Percentiles rank a stretch among this genome's conserved stretches.
These are phyloP conservation scores for Chelonoidis abingdonii DNA, from an alignment of 2,113 vertebrate species.

Conservation along the genomic window DNA sequence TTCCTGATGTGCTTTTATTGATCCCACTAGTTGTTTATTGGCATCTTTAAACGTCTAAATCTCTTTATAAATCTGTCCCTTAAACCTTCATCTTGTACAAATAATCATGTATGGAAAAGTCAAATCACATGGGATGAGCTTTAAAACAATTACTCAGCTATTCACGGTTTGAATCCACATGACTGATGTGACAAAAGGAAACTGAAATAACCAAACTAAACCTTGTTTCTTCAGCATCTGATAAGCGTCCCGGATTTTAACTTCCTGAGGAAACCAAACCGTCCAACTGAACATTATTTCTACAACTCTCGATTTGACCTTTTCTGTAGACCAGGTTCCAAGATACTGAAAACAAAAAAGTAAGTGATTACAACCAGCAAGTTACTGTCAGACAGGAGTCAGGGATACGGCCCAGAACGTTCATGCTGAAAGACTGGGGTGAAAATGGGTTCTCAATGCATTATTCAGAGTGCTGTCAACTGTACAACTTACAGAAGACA, in stretches of 20 bases:
- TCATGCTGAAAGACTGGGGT: neutral
- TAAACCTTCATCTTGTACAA: neutral
- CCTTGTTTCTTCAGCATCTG: conserved; percentile 95
- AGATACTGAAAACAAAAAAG: conserved; percentile 81
- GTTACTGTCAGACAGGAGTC: neutral
- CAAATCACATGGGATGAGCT: conserved; percentile 12
- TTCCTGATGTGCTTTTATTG: neutral
- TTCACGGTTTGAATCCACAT: neutral
- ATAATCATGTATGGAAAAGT: neutral
- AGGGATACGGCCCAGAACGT: neutral
- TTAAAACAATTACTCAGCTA: neutral
- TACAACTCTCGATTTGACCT: conserved; percentile 86
- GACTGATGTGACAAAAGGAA: conserved; percentile 32
- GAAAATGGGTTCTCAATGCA: neutral
- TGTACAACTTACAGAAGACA: neutral
- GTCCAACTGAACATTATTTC: conserved; percentile 94
- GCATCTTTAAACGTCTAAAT: neutral
- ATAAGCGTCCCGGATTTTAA: conserved; percentile 92
- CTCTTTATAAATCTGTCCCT: neutral
- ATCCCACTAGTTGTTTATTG: neutral
- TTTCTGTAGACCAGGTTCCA: conserved; percentile 86
- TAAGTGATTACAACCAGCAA: neutral
- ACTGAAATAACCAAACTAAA: conserved; percentile 68
- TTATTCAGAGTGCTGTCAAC: neutral
- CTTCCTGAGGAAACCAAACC: conserved; percentile 91